These are phyloP conservation scores for Nebria salina DNA, from an alignment of 2,888 invertebrate species.

Conservation along the genomic window DNA sequence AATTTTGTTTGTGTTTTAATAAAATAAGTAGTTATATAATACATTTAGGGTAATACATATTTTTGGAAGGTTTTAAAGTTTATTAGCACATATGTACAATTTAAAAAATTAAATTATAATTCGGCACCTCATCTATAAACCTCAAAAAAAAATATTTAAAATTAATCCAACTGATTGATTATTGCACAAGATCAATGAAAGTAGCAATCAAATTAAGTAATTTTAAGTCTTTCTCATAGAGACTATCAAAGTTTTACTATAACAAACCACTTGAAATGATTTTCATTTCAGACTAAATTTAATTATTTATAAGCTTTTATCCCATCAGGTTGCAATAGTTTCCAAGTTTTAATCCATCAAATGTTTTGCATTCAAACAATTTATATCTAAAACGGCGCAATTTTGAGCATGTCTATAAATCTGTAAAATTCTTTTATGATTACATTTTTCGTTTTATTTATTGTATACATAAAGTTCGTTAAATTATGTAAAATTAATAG, in stretches of 20 bases:
- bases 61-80: constrained; percentile 34
- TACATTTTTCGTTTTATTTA: no score
- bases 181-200: background rate
- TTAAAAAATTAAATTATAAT: constrained; percentile 29
- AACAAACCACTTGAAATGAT: background rate
- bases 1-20: background rate
- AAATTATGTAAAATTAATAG: no score
- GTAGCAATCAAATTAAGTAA: background rate
- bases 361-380: no score
- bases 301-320: background rate
- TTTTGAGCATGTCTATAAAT: no score
- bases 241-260: background rate
- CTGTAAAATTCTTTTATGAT: no score
- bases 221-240: background rate
- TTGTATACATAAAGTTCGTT: no score
- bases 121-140: constrained; percentile 1
- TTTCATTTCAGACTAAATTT: background rate
- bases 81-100: constrained; percentile 39
- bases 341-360: background rate
- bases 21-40: constrained; percentile 25
- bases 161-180: background rate
- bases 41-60: constrained; percentile 41
- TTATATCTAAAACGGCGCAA: no score
- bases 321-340: background rate
- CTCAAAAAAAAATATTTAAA: background rate